These are phyloP conservation scores for Gopherus flavomarginatus DNA, from an alignment of 2,113 vertebrate genomes.

Conservation along the genomic window DNA sequence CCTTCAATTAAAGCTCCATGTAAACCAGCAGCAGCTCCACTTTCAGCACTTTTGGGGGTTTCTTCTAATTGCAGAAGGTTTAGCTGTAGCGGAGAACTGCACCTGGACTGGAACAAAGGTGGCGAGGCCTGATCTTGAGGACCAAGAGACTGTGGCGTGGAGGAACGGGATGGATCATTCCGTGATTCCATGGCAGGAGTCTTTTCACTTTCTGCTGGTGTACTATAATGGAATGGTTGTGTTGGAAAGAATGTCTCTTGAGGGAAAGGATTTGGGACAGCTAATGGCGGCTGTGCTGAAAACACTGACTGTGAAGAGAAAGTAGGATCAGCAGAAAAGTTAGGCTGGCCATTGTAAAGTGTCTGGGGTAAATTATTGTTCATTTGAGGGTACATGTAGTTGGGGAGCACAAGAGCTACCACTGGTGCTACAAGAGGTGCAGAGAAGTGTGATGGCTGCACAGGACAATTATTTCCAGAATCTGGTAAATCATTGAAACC, in stretches of 20 bases:
- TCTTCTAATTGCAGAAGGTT: conserved; percentile 95
- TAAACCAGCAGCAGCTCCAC: neutral
- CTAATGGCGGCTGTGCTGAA: conserved; percentile 75
- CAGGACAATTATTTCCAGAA: conserved; percentile 71
- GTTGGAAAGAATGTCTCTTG: conserved; percentile 63
- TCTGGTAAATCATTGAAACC: conserved; percentile 76
- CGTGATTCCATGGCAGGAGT: conserved; percentile 49
- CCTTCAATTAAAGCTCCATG: conserved; percentile 66
- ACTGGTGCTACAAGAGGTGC: conserved; percentile 86
- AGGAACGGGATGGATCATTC: conserved; percentile 76
- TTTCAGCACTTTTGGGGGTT: conserved; percentile 80
- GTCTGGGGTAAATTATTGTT: conserved; percentile 71
- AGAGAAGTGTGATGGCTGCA: conserved; percentile 77
- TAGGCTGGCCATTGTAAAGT: conserved; percentile 79
- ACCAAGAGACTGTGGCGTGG: conserved; percentile 79
- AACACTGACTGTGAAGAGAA: conserved; percentile 72
- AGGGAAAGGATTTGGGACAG: conserved; percentile 66
- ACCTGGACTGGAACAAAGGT: conserved; percentile 89
- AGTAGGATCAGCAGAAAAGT: conserved; percentile 68
- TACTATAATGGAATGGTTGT: conserved; percentile 75
- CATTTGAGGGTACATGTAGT: conserved; percentile 83
- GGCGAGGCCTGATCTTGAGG: conserved; percentile 80
- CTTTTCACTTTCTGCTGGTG: conserved; percentile 73
- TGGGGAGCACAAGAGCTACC: conserved; percentile 88
- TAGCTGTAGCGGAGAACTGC: conserved; percentile 94